Percentiles rank a stretch among this genome's conserved stretches.
Conservation (phyloP, 1,140 invertebrate genomes). For the Drosophila yakuba region DNA sequence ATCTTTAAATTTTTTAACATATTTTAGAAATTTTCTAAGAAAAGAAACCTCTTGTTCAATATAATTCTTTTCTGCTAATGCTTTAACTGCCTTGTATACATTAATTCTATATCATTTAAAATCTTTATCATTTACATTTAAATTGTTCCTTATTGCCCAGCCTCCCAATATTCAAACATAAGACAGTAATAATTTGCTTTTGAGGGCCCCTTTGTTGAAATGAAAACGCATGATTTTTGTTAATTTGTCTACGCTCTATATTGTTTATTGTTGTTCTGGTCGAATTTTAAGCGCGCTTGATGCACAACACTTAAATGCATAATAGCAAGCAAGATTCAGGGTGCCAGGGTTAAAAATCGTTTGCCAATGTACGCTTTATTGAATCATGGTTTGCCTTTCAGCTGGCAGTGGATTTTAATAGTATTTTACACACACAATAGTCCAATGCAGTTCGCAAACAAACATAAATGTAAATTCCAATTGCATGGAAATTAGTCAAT, state of each 20-base stretch:
- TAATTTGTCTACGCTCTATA: conserved; percentile 29
- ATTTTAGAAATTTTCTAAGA: no score
- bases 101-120: no score
- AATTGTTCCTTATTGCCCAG: no score
- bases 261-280: conserved; percentile 34
- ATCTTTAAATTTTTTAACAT: no score
- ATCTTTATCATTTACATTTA: no score
- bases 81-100: no score
- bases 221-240: neutral
- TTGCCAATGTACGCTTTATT: conserved; percentile 27
- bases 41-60: no score
- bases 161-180: no score
- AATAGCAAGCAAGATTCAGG: conserved; percentile 41
- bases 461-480: conserved; percentile 35
- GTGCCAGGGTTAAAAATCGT: conserved; percentile 21
- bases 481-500: conserved; percentile 30
- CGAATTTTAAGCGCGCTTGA: conserved; percentile 37
- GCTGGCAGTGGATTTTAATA: conserved; percentile 70
- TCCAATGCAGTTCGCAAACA: conserved; percentile 30
- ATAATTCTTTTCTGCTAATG: no score
- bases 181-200: no score
- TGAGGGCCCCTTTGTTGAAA: neutral
- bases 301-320: conserved; percentile 50
- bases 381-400: conserved; percentile 55
- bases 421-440: conserved; percentile 34